Evolutionary conservation across 2,888 invertebrate genomes (phyloP), one percentile per base, ranked within the genome.

Genomic region (Hirtodrosophila cameraria): DNA sequence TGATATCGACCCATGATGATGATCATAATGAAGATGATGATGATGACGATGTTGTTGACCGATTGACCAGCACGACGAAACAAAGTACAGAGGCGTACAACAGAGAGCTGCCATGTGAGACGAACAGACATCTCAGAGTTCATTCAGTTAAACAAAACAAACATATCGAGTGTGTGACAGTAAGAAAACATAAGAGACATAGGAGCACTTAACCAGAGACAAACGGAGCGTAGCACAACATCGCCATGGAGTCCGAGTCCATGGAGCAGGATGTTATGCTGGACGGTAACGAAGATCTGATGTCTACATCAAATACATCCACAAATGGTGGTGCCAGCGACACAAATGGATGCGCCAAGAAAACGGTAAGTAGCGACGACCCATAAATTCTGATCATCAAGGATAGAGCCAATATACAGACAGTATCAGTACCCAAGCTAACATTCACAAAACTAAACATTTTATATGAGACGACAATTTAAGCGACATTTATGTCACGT

Each of bases 231-330:
- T 23, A 41, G 43, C 61, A 55, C 53, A 65, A 62, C 57, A 69
- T 30, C 39, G 42, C 30, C 35, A 80, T 80, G 80, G 80, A 83
- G 63, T 59, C 73, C 45, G 86, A 83, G 61, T 73, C 59, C 54
- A 69, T 64, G 41, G 80, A 86, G 38, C 84, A 75, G 84, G 77
- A 84, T 63, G 60, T 65, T 49, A 43, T 73, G 64, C 71, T 77
- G 50, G 78, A 68, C 36, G 65, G 60, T 60, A 63, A 45, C 55
- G 81, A 80, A 46, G 86, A 82, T 63, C 77, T 81, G 55, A 89
- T 89, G 88, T 86, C 88, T 54, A 88, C 88, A 54, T 88, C 88
- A 45, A 84, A 84, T 27, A 79, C 87, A 55, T 80, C 88, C 59
- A 67, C 85, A 62, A 88, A 86, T 67, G 81, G 77, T 41, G 67